Evolutionary conservation across 2,797 vertebrate species (phyloP), one percentile per base, ranked within the genome.

Genomic region (Microtus californicus): DNA sequence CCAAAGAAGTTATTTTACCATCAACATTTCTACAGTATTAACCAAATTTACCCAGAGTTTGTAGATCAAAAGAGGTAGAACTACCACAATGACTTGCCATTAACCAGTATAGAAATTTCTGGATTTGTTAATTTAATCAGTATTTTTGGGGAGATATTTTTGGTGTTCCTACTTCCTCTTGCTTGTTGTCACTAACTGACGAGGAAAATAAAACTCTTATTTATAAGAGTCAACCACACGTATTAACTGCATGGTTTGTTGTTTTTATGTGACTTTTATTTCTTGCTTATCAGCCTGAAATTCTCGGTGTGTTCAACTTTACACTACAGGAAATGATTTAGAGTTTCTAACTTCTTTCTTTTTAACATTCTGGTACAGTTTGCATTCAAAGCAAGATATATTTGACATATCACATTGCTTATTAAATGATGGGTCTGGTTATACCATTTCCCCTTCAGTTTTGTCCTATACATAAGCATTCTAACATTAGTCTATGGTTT

Each of bases 91-190:
- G 34, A 67, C 19, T 78, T 78, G 19, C 10, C 6, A 27, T 65
- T 65, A 63, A 54, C 17, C 8, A 87, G 12, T 11, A 77, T 21
- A 73, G 59, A 95, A 89, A 81, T 34, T 83, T 73, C 37, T 48
- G 0, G 29, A 73, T 96, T 87, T 81, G 37, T 93, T 78, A 4
- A 85, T 83, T 95, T 90, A 87, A 6, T 29, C 87, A 83, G 81
- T 79, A 65, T 8, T 79, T 74, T 63, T 0, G 13, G 45, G 56
- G 51, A 77, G 17, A 93, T 67, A n/a, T 45, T 1, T 78, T 90
- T 81, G 43, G 14, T 10, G n/a, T 56, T 77, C 2, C 8, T 25
- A 6, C 6, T 11, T 87, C 25, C 14, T 14, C 37, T n/a, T 74
- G 17, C 45, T 45, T 78, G 27, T 27, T 73, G 27, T 85, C 63